A percentile compares a stretch with the other conserved stretches of the same genome.
These are phyloP conservation scores for Apotomis capreana DNA, from an alignment of 2,888 invertebrate genomes.

Conservation along the genomic window DNA sequence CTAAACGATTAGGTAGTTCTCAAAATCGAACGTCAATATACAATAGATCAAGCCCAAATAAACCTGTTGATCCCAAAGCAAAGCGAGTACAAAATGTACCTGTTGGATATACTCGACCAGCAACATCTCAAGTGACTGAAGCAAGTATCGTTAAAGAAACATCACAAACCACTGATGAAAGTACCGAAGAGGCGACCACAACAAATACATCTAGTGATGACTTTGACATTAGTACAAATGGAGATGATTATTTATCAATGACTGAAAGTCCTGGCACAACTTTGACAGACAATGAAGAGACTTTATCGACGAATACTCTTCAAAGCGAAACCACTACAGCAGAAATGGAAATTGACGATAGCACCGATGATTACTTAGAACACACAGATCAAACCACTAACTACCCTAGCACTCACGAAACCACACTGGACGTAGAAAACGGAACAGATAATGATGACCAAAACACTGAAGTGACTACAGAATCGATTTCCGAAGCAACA, in stretches of 20 bases:
- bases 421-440: slow-evolving; percentile 53
- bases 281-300: slow-evolving; percentile 54
- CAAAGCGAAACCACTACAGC: slow-evolving; percentile 62
- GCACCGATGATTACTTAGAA: slow-evolving; percentile 73
- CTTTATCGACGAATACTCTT: slow-evolving; percentile 57
- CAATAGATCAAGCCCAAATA: slow-evolving; percentile 65
- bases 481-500: slow-evolving; percentile 56
- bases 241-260: slow-evolving; percentile 71
- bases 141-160: slow-evolving; percentile 42
- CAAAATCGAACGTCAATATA: slow-evolving; percentile 67
- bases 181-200: slow-evolving; percentile 22
- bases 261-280: slow-evolving; percentile 59
- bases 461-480: slow-evolving; percentile 51
- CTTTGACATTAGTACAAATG: slow-evolving; percentile 52
- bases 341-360: slow-evolving; percentile 67
- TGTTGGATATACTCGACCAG: slow-evolving; percentile 63
- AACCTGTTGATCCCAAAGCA: slow-evolving; percentile 62
- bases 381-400: slow-evolving; percentile 63
- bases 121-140: slow-evolving; percentile 54
- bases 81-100: slow-evolving; percentile 77
- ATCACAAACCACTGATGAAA: slow-evolving; percentile 19
- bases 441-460: slow-evolving; percentile 47
- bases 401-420: slow-evolving; percentile 62
- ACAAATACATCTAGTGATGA: slow-evolving; percentile 26
- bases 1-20: slow-evolving; percentile 55